These are phyloP conservation scores for Zalophus californianus DNA, from an alignment of 2,797 vertebrate genomes.

Conservation along the genomic window DNA sequence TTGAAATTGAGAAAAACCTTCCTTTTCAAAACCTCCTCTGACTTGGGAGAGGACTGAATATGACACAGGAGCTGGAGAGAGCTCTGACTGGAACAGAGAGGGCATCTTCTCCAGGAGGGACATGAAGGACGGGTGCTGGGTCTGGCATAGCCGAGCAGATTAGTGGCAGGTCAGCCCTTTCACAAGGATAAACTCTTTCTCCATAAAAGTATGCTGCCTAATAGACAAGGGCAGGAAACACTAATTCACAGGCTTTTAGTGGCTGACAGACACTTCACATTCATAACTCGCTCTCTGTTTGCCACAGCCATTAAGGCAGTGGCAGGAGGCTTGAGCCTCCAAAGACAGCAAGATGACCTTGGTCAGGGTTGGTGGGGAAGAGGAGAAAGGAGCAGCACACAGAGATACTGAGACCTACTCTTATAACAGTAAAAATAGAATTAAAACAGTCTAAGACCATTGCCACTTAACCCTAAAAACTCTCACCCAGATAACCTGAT, in stretches of 20 bases:
- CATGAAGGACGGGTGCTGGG: background rate
- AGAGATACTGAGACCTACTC: background rate
- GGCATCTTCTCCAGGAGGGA: background rate
- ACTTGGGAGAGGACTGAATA: background rate
- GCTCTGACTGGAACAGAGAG: background rate
- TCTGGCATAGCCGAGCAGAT: background rate
- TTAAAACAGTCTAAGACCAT: background rate
- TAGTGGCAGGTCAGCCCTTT: slow-evolving; percentile 37
- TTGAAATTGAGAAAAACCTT: slow-evolving; percentile 4
- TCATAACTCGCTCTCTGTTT: slow-evolving; percentile 32
- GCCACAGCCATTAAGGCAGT: slow-evolving; percentile 34
- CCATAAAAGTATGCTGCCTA: slow-evolving; percentile 47
- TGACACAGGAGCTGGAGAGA: background rate
- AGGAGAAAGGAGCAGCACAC: background rate
- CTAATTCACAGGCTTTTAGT: slow-evolving; percentile 75
- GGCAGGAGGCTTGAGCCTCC: background rate
- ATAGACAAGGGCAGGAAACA: slow-evolving; percentile 50
- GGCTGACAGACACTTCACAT: slow-evolving; percentile 68
- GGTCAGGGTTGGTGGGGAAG: background rate
- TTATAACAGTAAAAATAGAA: background rate
- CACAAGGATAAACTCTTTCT: slow-evolving; percentile 62
- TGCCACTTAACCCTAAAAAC: background rate
- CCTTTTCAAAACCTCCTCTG: background rate
- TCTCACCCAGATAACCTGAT: background rate
- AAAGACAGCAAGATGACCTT: slow-evolving; percentile 53